Conservation (phyloP, 1,140 invertebrate genomes). For the Manduca sexta region DNA sequence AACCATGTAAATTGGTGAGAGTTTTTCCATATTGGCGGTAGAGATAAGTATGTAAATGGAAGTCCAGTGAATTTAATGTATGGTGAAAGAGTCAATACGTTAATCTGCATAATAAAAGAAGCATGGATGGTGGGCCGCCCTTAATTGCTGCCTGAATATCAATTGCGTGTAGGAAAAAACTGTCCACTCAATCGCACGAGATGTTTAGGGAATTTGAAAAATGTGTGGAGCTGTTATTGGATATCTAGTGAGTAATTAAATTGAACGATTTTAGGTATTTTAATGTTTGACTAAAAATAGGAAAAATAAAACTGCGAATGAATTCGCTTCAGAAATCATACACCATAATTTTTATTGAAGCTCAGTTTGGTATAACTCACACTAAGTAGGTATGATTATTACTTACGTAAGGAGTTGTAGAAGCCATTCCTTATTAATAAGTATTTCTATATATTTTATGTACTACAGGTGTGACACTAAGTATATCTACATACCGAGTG, state of each 20-base stretch:
- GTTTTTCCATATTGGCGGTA: background rate
- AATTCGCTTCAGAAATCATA: constrained; percentile 23
- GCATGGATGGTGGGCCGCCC: constrained; percentile 44
- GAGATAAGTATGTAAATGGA: constrained; percentile 13
- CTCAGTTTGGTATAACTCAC: too few relatives aligned
- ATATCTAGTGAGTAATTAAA: background rate
- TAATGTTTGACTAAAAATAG: constrained; percentile 5
- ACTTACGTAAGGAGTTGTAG: too few relatives aligned
- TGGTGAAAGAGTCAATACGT: constrained; percentile 54
- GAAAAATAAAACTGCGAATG: constrained; percentile 22
- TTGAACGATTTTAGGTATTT: background rate
- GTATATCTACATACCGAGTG: too few relatives aligned
- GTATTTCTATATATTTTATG: too few relatives aligned
- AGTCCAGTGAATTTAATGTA: constrained; percentile 33
- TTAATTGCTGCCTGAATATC: constrained; percentile 63
- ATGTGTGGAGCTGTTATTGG: constrained; percentile 26
- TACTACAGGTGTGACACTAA: too few relatives aligned
- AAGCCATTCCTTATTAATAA: too few relatives aligned
- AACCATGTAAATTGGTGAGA: too few relatives aligned
- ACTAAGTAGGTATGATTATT: too few relatives aligned
- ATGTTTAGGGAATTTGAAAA: constrained; percentile 48
- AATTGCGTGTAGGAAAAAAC: constrained; percentile 67
- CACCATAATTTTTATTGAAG: too few relatives aligned
- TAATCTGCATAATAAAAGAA: constrained; percentile 68
- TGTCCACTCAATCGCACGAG: constrained; percentile 54